Base-by-base conservation (phyloP, 2,797 vertebrate genomes). In the Chelidonichthys spinosus region DNA sequence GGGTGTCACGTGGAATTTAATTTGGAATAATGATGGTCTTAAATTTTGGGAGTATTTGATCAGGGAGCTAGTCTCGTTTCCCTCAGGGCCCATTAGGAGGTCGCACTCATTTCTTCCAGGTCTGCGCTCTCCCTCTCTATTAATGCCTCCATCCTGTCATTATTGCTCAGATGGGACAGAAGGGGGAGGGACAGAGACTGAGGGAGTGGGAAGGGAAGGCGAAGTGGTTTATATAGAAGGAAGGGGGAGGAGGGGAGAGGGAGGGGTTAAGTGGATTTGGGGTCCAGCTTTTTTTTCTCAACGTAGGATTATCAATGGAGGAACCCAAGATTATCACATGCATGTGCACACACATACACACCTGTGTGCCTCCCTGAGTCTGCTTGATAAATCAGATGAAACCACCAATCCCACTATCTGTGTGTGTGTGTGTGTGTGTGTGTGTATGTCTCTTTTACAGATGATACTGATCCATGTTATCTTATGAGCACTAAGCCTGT, bases 41-140 rank as follows among this genome's bases (percentile, higher is more conserved):
- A 86, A 84, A 87, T 89, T 87, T 89, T 73, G 74, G 67, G 55
- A 62, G 35, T 89, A 90, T 93, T 89, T 88, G 87, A 91, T 93
- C 85, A 87, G 81, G 78, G 80, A 91, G 56, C 72, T 74, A 7
- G 70, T 66, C 52, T 66, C 2, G 54, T 84, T 90, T 89, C 87
- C 89, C 88, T 44, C 8, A 68, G 77, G 90, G 47, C 82, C 82
- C 82, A 90, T 90, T 87, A 80, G 66, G 35, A 72, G 43, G 79
- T 46, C 35, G 10, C 62, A 50, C 46, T 81, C 67, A 44, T 37
- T 76, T 55, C 78, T 71, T 88, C 74, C 64, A 83, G 73, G 66
- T 61, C 70, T 65, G 52, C 46, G 64, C 79, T 79, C 71, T 87
- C 73, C 84, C 79, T 79, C 71, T 87, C 73, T 85, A 80, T 89